phyloP scores from a whole-genome alignment of 2,797 vertebrate species.

The Sternotherus odoratus region DNA sequence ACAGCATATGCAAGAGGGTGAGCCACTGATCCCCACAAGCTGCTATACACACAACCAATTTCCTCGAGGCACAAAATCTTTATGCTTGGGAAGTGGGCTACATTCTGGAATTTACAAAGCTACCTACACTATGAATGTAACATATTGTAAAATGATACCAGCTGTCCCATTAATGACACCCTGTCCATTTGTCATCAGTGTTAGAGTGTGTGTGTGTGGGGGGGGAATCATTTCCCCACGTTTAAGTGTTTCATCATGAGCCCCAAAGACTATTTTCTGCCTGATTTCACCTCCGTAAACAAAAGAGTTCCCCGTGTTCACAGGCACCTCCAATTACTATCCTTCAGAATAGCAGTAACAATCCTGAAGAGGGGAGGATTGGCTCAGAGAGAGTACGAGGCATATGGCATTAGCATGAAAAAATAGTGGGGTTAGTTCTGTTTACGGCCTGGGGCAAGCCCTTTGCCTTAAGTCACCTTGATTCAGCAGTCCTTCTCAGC shows the following conservation, averaged over 20 bases:
- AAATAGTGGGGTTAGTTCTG: accelerated
- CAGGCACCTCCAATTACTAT: neutral
- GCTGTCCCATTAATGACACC: neutral
- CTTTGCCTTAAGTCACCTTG: accelerated
- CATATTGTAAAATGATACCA: neutral
- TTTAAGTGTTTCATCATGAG: neutral
- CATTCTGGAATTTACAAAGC: constrained; percentile 32
- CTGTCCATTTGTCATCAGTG: neutral
- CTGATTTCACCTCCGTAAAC: neutral
- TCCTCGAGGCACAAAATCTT: constrained; percentile 48
- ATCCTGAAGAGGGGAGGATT: neutral
- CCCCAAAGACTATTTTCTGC: neutral
- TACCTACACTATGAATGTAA: constrained; percentile 8
- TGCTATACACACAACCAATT: neutral
- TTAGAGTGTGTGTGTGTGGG: neutral
- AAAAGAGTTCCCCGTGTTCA: neutral
- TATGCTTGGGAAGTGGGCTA: neutral
- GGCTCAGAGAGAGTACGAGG: neutral
- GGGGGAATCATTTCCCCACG: accelerated
- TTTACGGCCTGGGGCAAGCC: neutral
- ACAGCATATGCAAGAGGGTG: neutral
- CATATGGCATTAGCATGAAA: accelerated
- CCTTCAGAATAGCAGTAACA: neutral
- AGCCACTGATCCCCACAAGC: constrained; percentile 18
- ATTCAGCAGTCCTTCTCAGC: neutral